These are phyloP conservation scores for Drosophila pegasa DNA, from an alignment of 2,888 invertebrate species.

Conservation along the genomic window DNA sequence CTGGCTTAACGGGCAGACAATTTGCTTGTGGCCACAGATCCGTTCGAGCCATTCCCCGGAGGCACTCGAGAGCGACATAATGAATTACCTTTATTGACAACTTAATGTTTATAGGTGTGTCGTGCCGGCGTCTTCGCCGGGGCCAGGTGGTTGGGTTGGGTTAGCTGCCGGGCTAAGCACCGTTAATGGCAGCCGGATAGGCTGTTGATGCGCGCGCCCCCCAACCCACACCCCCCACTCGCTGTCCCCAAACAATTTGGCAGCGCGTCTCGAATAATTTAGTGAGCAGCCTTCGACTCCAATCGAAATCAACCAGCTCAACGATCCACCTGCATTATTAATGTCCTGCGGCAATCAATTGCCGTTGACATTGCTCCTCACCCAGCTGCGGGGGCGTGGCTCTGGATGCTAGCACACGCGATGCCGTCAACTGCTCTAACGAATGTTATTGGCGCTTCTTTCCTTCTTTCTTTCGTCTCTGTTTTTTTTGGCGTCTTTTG, in stretches of 20 bases:
- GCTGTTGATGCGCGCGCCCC: constrained; percentile 79
- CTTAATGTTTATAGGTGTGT: constrained; percentile 84
- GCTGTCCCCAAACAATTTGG: constrained; percentile 69
- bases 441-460: constrained; percentile 44
- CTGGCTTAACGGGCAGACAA: constrained; percentile 60
- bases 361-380: constrained; percentile 65
- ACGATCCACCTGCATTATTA: constrained; percentile 72
- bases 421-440: constrained; percentile 51
- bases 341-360: constrained; percentile 69
- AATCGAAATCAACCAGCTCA: constrained; percentile 70
- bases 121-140: constrained; percentile 32
- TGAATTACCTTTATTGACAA: constrained; percentile 85
- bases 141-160: not conserved
- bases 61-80: constrained; percentile 83
- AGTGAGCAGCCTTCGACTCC: constrained; percentile 64
- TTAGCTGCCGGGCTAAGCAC: constrained; percentile 52
- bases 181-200: constrained; percentile 76
- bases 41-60: constrained; percentile 64
- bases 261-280: constrained; percentile 71
- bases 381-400: constrained; percentile 4
- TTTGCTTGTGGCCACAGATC: constrained; percentile 54
- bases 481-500: constrained; percentile 51
- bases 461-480: constrained; percentile 38
- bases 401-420: constrained; percentile 40
- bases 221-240: no score